Evolutionary conservation across 2,797 vertebrate genomes (phyloP), one percentile per base, ranked within the genome.

Genomic region (Girardinus metallicus): DNA sequence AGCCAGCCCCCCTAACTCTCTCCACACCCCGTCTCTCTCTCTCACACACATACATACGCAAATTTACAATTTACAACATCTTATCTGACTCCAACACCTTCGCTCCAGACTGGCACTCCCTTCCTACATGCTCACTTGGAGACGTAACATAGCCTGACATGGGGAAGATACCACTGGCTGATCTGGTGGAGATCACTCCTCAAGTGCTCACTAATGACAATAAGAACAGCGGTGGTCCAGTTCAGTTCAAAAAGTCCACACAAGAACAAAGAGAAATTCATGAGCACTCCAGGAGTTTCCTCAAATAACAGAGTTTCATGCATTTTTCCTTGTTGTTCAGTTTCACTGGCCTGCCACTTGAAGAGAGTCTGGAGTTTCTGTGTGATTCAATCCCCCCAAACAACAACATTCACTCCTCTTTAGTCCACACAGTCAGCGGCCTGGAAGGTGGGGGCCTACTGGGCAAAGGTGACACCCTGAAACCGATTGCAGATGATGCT

Each of bases 71-170:
- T 91, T 90, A 87, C 90, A 85, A 88, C 90, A 90, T 90, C 89
- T 94, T 95, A 95, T 95, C 94, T 93, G 88, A 88, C 88, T 86
- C 77, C 80, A 88, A 94, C 95, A 94, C 93, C 88, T 94, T 72
- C 66, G 87, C 88, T 71, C 76, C 68, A 13, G 62, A 81, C 81
- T 88, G 73, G 79, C 84, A 83, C 88, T 88, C 87, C 83, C 79
- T 73, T 76, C 23, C 44, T 31, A 88, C 77, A 74, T 70, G 72
- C 77, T 51, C 73, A 79, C 77, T 71, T 74, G 74, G 62, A 76
- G 0, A 75, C 2, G 13, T 75, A 72, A 83, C 73, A 66, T 83
- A 88, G 80, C 79, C 51, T 78, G 79, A 84, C 80, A 80, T 77
- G 85, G 75, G 72, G 77, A 74, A 80, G 85, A 89, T 80, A 80